Evolutionary conservation across 2,888 invertebrate species (phyloP).

Genomic region (Acanthosepion esculentum): DNA sequence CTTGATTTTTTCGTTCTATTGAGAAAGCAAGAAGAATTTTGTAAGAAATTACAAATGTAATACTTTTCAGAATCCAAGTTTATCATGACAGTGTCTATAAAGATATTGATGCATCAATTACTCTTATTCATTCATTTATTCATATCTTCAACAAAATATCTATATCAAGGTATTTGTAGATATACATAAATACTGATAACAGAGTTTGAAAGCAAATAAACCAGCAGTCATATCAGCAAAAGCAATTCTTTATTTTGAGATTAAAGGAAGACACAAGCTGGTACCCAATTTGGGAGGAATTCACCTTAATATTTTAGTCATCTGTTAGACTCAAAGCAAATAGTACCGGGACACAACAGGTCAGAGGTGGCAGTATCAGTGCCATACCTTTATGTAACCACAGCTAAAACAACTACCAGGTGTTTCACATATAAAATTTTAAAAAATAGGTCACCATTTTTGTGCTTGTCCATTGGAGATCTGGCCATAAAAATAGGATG

Average conservation of each 20-base stretch:
- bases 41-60: no score
- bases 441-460: not conserved
- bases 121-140: not conserved
- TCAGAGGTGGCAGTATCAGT: not conserved
- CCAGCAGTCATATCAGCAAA: not conserved
- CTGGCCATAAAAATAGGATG: not conserved
- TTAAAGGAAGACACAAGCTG: not conserved
- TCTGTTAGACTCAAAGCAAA: conserved; percentile 33
- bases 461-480: not conserved
- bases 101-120: no score
- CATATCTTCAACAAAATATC: not conserved
- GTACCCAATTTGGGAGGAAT: not conserved
- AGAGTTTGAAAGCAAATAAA: not conserved
- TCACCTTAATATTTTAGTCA: not conserved
- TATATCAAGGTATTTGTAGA: not conserved
- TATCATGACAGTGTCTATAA: no score
- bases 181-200: not conserved
- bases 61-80: no score
- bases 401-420: conserved; percentile 13
- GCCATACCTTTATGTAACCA: conserved; percentile 38
- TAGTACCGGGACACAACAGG: not conserved
- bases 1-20: no score
- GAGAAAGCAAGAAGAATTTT: no score
- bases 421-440: not conserved
- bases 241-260: not conserved